Evolutionary conservation across 2,888 invertebrate species (phyloP), one percentile per base, ranked within the genome.

Genomic region (Cistogaster globosa): DNA sequence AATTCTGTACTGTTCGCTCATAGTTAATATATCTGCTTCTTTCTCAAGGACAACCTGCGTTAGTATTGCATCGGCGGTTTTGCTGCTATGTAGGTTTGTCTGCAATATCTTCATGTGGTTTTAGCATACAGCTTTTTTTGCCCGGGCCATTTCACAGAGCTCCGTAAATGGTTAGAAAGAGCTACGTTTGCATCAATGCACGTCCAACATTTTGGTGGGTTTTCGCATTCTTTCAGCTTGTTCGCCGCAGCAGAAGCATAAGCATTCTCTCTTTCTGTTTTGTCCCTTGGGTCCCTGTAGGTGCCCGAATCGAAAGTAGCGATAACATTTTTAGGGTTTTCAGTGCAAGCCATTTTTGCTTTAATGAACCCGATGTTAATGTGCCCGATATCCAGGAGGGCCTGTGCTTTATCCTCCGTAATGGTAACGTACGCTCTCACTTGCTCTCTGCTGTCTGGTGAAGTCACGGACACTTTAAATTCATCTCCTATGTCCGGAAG

Each of bases 81-180:
- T 68, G 36, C 51, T 32, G 51, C 48, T 48, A n/a, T 67, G 67
- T 51, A 67, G 51, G n/a, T 67, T 67, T 16, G 16, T 5, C 32
- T 51, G 67, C 14, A 68, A 36, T 16, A 68, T 36, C 9, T 36
- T 68, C 36, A 53, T 18, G 4, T 1, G 4, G 11, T 12, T 16
- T 14, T 12, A 2, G 45, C 45, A 5, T 26, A 2, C 26, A 1
- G 45, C 45, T 16, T 45, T 45, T 5, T 26, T 1, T 16, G 16
- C 14, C 45, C 45, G 26, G 26, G 26, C 1, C 14, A 16, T 45
- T 16, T 12, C 16, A 45, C 22, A 14, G 38, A 38, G 7, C 38
- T 11, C 7, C 26, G 57, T 22, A 57, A 2, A 4, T 55, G 26
- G 18, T 55, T 11, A 9, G 11, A 11, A 22, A 14, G 6, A 3